Evolutionary conservation across 2,888 invertebrate genomes (phyloP), one percentile per base, ranked within the genome.

Genomic region (Nineta flava): DNA sequence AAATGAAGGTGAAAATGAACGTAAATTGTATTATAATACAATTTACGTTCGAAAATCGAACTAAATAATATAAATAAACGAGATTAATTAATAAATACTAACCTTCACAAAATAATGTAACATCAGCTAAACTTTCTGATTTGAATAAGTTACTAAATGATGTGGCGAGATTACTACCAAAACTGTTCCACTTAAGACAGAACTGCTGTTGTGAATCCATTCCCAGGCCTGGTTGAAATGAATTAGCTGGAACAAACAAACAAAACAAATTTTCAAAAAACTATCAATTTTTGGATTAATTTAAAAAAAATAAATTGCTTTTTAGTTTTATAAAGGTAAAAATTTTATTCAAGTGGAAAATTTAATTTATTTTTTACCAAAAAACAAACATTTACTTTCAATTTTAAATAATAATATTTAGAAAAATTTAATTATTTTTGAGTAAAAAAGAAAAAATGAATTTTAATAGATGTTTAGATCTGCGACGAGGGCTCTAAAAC

Each of bases 141-240:
- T 88, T 90, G 78, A 88, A 90, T 65, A 91, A 77, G 73, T 87
- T 88, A 65, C 88, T 87, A 74, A 90, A 91, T 61, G 90, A 87
- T 61, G 87, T 87, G 62, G 90, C 88, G 72, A 91, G 76, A 75
- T 91, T 91, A 65, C 85, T 87, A 68, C 90, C 90, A 72, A 90
- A 91, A 76, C 88, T 90, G 81, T 90, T 91, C 91, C 91, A 91
- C 79, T 91, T 90, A 64, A 91, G 79, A 77, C 90, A 90, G 75
- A 90, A 91, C 75, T 91, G 90, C 73, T 90, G 91, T 77, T 90
- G 88, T 68, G 87, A 83, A 80, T 88, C 88, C 90, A 90, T 90
- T 73, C 81, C 83, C 79, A 76, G 78, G 74, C 78, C 77, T 56
- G 75, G 74, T 72, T 75, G 76, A 71, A 73, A 75, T 75, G 70